A percentile compares a stretch with the other conserved stretches of the same genome.
Conservation (phyloP, 2,888 invertebrate genomes). For the Halocaridina rubra region DNA sequence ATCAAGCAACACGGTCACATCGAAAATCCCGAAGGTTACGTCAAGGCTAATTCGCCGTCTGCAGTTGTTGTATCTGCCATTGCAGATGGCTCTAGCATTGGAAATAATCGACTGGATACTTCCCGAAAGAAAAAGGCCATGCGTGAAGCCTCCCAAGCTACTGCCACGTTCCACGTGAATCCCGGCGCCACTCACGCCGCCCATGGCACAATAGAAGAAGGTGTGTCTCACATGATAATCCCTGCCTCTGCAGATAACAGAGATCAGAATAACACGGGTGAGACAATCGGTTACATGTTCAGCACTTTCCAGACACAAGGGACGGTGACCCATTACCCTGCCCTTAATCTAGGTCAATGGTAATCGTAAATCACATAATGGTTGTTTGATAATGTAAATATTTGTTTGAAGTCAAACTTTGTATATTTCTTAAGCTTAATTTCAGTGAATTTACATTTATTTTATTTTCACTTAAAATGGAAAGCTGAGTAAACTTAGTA, state of each 20-base stretch:
- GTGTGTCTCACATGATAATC: slow-evolving; percentile 32
- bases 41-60: slow-evolving; percentile 55
- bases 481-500: too few relatives aligned
- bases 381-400: too few relatives aligned
- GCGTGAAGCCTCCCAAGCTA: slow-evolving; percentile 22
- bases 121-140: slow-evolving; percentile 25
- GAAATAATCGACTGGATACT: not conserved
- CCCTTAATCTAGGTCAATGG: slow-evolving; percentile 42
- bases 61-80: not conserved
- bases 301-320: slow-evolving; percentile 32
- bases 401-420: too few relatives aligned
- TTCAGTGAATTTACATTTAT: too few relatives aligned
- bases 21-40: slow-evolving; percentile 48
- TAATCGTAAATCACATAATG: too few relatives aligned
- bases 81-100: not conserved
- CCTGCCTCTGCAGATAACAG: slow-evolving; percentile 20
- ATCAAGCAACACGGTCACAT: slow-evolving; percentile 52
- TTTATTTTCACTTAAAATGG: too few relatives aligned
- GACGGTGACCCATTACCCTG: slow-evolving; percentile 32
- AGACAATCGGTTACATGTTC: slow-evolving; percentile 45
- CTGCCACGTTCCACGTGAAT: slow-evolving; percentile 31
- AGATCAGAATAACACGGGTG: slow-evolving; percentile 24
- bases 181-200: slow-evolving; percentile 23
- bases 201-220: slow-evolving; percentile 29
- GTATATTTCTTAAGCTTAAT: too few relatives aligned